Base-by-base conservation (phyloP, 2,888 invertebrate species). In the Leptarthrus brevirostris region DNA sequence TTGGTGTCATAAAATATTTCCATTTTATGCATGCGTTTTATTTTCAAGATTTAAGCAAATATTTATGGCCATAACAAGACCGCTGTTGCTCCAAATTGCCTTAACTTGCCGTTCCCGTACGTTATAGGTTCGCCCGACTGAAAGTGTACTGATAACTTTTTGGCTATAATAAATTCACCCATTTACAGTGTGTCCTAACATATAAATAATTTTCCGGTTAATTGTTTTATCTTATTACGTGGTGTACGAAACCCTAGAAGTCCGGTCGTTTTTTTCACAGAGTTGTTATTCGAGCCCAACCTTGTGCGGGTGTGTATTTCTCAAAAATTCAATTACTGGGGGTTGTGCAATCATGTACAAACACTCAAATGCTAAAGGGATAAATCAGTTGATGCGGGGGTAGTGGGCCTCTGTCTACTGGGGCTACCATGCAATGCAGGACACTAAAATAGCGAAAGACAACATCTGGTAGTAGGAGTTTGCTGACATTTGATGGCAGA, bases 201-300 rank as follows among this genome's bases (percentile, higher is more conserved):
- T 58, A 70, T 74, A 70, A 58, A 69, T 70, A 73, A 75, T 73
- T 75, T 73, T 64, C 75, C 69, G 52, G 58, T 73, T 75, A 75
- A 75, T 75, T 75, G 69, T 75, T 75, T 75, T 75, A 75, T 75
- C 75, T 75, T 75, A 75, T 75, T 73, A 69, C 70, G n/a, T n/a
- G n/a, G n/a, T n/a, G n/a, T n/a, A n/a, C n/a, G n/a, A n/a, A n/a
- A n/a, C n/a, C n/a, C n/a, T n/a, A n/a, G n/a, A n/a, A n/a, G n/a
- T n/a, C n/a, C n/a, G n/a, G n/a, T n/a, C n/a, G n/a, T 26, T 49
- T 22, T 49, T 24, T n/a, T 14, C 6, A 64, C 18, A 36, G 49
- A 34, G 49, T 22, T 30, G 30, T 30, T 4, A 30, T 30, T 6
- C 8, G 16, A 16, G n/a, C n/a, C n/a, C n/a, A n/a, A n/a, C n/a